Percentiles rank a stretch among this genome's conserved stretches.
Evolutionary conservation across 2,888 invertebrate species (phyloP).

Genomic region (Halictus ligatus): DNA sequence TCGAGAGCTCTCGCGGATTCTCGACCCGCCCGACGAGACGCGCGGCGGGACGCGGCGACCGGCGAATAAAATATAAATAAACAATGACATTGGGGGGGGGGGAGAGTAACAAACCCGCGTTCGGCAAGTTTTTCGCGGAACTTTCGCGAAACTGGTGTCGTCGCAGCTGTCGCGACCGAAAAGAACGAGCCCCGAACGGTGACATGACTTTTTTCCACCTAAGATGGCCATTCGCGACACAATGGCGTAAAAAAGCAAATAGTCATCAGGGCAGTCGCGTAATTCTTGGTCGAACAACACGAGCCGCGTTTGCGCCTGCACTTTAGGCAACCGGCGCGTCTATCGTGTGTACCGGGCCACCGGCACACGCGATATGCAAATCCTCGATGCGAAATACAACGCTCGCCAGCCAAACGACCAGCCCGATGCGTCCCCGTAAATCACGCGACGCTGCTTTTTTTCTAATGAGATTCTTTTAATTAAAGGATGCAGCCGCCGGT

Average conservation of each 20-base stretch:
- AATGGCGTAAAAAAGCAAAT: slow-evolving; percentile 35
- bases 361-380: slow-evolving; percentile 79
- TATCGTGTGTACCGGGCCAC: slow-evolving; percentile 20
- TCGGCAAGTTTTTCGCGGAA: slow-evolving; percentile 39
- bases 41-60: too few species aligned
- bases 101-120: slow-evolving; percentile 51
- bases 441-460: slow-evolving; percentile 65
- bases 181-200: slow-evolving; percentile 35
- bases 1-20: background rate
- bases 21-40: background rate
- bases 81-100: slow-evolving; percentile 45
- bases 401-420: background rate
- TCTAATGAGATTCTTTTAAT: slow-evolving; percentile 70
- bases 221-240: too few species aligned
- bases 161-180: slow-evolving; percentile 46
- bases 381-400: slow-evolving; percentile 71
- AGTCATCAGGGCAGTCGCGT: slow-evolving; percentile 17
- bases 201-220: background rate
- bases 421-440: slow-evolving; percentile 66
- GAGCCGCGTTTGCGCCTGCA: slow-evolving; percentile 46
- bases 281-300: slow-evolving; percentile 37
- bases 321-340: slow-evolving; percentile 38
- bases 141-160: slow-evolving; percentile 59
- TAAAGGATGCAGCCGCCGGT: slow-evolving; percentile 61
- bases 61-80: slow-evolving; percentile 65